Percentiles rank a stretch among this genome's conserved stretches.
These are phyloP conservation scores for Smithornis capensis DNA, from an alignment of 2,113 vertebrate species.

Conservation along the genomic window DNA sequence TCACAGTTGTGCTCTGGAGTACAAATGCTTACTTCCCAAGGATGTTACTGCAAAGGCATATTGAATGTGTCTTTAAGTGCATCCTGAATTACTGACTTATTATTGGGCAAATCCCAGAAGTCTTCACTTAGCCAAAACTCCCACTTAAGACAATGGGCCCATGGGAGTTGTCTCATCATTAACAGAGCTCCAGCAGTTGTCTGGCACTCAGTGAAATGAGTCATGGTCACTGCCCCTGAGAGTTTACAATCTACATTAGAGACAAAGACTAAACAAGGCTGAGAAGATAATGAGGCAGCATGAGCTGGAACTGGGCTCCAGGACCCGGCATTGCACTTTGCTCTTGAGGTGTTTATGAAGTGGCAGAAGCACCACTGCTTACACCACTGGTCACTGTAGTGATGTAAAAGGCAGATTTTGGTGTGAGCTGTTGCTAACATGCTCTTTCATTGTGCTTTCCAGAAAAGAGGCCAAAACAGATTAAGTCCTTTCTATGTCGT, in stretches of 20 bases:
- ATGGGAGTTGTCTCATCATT: constrained; percentile 41
- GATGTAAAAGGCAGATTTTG: not conserved
- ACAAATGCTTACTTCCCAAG: constrained; percentile 44
- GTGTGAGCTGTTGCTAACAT: not conserved
- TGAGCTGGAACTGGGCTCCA: constrained; percentile 2
- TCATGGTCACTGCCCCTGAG: constrained; percentile 41
- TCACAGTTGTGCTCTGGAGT: not conserved
- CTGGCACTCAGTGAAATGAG: constrained; percentile 44
- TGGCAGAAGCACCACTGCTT: not conserved
- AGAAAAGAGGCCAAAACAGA: not conserved
- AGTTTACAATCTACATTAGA: not conserved
- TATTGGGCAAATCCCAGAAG: constrained; percentile 45
- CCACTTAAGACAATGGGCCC: constrained; percentile 38
- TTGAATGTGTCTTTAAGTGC: constrained; percentile 52
- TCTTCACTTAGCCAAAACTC: constrained; percentile 45
- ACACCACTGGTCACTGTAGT: not conserved
- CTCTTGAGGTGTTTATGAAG: not conserved
- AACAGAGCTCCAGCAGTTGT: constrained; percentile 48
- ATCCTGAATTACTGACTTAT: constrained; percentile 61
- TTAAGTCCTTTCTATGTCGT: not conserved
- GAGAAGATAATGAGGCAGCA: constrained; percentile 25
- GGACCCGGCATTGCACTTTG: not conserved
- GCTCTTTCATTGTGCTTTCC: not conserved
- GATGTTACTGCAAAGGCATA: constrained; percentile 22
- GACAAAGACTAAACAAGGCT: constrained; percentile 25